A percentile compares a stretch with the other conserved stretches of the same genome.
Evolutionary conservation across 2,797 vertebrate genomes (phyloP).

Genomic region (Setipinna tenuifilis): DNA sequence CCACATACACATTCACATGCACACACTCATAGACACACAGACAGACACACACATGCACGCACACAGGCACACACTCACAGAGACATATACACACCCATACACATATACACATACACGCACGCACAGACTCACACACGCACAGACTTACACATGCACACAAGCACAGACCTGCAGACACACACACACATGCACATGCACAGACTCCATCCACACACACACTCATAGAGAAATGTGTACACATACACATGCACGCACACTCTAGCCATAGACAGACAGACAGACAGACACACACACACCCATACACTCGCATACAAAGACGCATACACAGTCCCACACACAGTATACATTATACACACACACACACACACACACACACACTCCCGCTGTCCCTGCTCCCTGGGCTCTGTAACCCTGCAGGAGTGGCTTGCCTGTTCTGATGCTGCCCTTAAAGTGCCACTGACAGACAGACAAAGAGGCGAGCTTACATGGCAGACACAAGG

Average conservation of each 20-base stretch:
- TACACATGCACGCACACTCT: too few relatives aligned
- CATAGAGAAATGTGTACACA: too few relatives aligned
- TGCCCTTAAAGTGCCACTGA: constrained; percentile 54
- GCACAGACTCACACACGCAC: not conserved
- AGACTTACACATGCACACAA: not conserved
- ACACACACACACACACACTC: not conserved
- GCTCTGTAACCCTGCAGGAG: not conserved
- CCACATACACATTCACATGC: not conserved
- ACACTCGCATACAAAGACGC: too few relatives aligned
- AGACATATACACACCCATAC: too few relatives aligned
- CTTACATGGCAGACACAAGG: constrained; percentile 4
- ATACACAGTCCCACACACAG: not conserved
- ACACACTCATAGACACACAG: not conserved
- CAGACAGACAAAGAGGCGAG: constrained; percentile 19
- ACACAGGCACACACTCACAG: not conserved
- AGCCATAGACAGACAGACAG: too few relatives aligned
- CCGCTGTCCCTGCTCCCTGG: too few relatives aligned
- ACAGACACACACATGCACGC: too few relatives aligned
- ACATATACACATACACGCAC: too few relatives aligned
- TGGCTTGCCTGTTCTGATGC: constrained; percentile 38
- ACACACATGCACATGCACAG: not conserved
- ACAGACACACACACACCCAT: too few relatives aligned
- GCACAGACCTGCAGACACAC: too few relatives aligned
- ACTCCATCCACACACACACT: not conserved
- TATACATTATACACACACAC: too few relatives aligned